Evolutionary conservation across 2,797 vertebrate species (phyloP).

Genomic region (Lacerta agilis): DNA sequence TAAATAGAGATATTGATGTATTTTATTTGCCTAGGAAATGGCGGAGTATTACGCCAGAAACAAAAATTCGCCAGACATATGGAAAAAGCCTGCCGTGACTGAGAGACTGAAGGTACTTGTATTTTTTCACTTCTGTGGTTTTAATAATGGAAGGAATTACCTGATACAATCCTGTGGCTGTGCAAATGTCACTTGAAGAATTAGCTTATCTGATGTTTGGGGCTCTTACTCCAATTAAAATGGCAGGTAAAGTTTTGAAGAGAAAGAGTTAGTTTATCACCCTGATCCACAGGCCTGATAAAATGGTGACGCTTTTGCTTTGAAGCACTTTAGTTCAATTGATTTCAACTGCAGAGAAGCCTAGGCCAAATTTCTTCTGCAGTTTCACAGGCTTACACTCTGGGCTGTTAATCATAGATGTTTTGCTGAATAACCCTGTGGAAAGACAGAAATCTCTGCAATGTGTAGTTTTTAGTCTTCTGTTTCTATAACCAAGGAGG

Average conservation of each 20-base stretch:
- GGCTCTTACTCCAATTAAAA: background rate
- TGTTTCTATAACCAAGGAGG: too few species aligned
- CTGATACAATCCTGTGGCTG: background rate
- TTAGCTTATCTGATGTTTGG: background rate
- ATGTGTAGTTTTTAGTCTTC: too few species aligned
- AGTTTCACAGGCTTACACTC: background rate
- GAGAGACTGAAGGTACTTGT: conserved; percentile 87
- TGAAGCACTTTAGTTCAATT: background rate
- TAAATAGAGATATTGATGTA: background rate
- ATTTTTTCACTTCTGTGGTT: background rate
- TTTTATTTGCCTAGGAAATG: conserved; percentile 80
- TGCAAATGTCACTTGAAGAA: background rate
- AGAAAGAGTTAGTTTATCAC: background rate
- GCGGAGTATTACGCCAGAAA: conserved; percentile 81
- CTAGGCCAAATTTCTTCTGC: background rate
- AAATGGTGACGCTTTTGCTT: background rate
- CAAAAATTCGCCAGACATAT: conserved; percentile 81
- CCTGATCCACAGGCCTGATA: background rate
- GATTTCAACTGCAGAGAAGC: background rate
- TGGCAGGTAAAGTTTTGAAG: background rate
- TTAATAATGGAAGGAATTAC: conserved; percentile 5
- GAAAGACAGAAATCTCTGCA: too few species aligned
- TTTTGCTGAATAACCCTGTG: too few species aligned
- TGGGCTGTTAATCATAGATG: too few species aligned
- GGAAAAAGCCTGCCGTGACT: conserved; percentile 85